phyloP scores from a whole-genome alignment of 1,140 invertebrate genomes.

The Sweltsa coloradensis region DNA sequence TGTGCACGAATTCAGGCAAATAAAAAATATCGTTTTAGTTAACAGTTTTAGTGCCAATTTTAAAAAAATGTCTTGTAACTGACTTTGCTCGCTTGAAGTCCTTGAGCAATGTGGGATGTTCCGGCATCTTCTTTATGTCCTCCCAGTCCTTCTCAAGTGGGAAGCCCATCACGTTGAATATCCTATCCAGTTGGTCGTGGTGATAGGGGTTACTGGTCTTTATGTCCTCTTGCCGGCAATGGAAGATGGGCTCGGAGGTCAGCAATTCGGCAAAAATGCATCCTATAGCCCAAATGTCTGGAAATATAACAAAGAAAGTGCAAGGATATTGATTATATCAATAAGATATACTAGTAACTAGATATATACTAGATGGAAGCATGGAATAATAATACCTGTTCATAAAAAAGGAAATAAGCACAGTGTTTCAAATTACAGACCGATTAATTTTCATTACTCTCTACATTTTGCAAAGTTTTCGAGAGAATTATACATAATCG shows the following conservation, averaged over 20 bases:
- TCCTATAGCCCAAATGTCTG: slow-evolving; percentile 99
- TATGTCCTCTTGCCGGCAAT: slow-evolving; percentile 99
- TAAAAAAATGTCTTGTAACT: no score
- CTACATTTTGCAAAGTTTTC: no score
- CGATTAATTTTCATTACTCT: no score
- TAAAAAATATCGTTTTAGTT: no score
- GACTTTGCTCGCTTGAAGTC: slow-evolving; percentile 94
- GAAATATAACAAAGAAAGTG: slow-evolving; percentile 21
- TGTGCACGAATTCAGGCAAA: no score
- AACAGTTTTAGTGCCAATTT: no score
- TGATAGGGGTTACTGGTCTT: slow-evolving; percentile 99
- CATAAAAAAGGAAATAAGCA: no score
- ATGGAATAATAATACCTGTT: no score
- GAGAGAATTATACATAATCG: no score
- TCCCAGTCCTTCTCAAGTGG: slow-evolving; percentile 99
- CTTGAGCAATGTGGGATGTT: slow-evolving; percentile 89
- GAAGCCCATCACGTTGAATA: slow-evolving; percentile 99
- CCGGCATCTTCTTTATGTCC: slow-evolving; percentile 99
- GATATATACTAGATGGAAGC: neutral
- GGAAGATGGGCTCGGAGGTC: slow-evolving; percentile 98
- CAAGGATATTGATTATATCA: no score
- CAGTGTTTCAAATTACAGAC: no score
- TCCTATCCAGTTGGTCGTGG: slow-evolving; percentile 95
- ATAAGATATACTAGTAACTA: no score
- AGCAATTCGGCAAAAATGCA: slow-evolving; percentile 98